A percentile compares a stretch with the other conserved stretches of the same genome.
These are phyloP conservation scores for Ptychoptera albimana DNA, from an alignment of 2,888 invertebrate genomes.

Conservation along the genomic window DNA sequence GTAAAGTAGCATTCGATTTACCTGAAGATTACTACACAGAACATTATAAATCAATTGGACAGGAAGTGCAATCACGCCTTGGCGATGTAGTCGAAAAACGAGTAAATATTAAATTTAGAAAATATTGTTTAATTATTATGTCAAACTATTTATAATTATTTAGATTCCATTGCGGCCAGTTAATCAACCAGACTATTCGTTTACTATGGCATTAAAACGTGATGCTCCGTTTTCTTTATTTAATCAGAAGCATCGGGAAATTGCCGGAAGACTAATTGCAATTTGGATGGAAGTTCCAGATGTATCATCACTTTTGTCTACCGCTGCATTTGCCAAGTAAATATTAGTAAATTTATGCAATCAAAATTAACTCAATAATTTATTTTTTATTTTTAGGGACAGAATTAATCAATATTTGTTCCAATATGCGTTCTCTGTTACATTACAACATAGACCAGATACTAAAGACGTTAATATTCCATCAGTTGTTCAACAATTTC, in stretches of 20 bases:
- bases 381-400: not conserved
- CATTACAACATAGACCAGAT: conserved; percentile 29
- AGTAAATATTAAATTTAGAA: not conserved
- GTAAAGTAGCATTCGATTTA: conserved; percentile 5
- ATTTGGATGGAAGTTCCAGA: not conserved
- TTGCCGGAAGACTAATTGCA: not conserved
- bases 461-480: conserved; percentile 52
- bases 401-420: conserved; percentile 1
- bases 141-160: not conserved
- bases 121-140: too few species aligned
- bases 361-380: not conserved
- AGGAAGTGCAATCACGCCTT: conserved; percentile 1
- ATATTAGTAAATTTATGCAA: not conserved
- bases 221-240: conserved; percentile 3
- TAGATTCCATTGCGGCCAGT: not conserved
- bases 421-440: conserved; percentile 1
- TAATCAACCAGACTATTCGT: conserved; percentile 1
- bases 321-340: not conserved
- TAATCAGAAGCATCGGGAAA: not conserved
- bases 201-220: not conserved
- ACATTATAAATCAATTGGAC: conserved; percentile 6
- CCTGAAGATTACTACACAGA: conserved; percentile 5
- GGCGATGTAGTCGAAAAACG: conserved; percentile 1
- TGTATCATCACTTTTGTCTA: not conserved
- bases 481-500: conserved; percentile 53